Evolutionary conservation across 37 sponge, comb jelly and placozoan species (phyloP), one percentile per base, ranked within the genome.

Genomic region (Diacarnus erythraeanus): DNA sequence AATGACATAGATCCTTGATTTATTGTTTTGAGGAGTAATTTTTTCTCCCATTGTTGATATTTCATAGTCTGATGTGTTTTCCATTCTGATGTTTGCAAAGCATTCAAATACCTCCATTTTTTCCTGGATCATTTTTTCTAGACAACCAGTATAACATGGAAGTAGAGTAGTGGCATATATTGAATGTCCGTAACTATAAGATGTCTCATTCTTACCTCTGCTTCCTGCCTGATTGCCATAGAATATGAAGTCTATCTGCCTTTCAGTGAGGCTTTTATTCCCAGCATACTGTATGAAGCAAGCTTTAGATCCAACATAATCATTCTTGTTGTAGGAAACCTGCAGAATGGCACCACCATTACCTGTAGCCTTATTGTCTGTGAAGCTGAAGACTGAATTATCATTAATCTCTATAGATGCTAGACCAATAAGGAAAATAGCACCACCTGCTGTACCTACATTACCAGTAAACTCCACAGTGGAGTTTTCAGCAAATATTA

Each of bases 271-370:
- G 8, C 8, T 63, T 20, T 30, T 29, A 8, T 30, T 30, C 31
- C 8, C 64, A 47, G 51, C 33, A 33, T 69, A 69, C 4, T 69
- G 21, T 36, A 69, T 33, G 39, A 69, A 69, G 33, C 70, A 69
- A 20, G 8, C 18, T 69, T 33, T 37, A 69, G 34, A 17, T 69
- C 6, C 70, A 33, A 69, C 25, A 36, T 21, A 30, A 20, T 69
- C 70, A 8, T 33, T 33, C 18, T 69, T 25, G 34, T 69, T 33
- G 33, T 10, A 36, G 5, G 70, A 9, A 2, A 33, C 37, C 10
- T 12, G 35, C 21, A 37, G 80, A 29, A 89, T 84, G 15, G 85
- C 90, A n/a, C 90, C 90, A 43, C 90, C 90, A 21, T 43, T 12
- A 23, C 42, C 44, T 66, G 35, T 9, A 21, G 90, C 90, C 0